Percentiles rank a stretch among this genome's conserved stretches.
These are phyloP conservation scores for Liparis tanakae DNA, from an alignment of 2,797 vertebrate genomes.

Conservation along the genomic window DNA sequence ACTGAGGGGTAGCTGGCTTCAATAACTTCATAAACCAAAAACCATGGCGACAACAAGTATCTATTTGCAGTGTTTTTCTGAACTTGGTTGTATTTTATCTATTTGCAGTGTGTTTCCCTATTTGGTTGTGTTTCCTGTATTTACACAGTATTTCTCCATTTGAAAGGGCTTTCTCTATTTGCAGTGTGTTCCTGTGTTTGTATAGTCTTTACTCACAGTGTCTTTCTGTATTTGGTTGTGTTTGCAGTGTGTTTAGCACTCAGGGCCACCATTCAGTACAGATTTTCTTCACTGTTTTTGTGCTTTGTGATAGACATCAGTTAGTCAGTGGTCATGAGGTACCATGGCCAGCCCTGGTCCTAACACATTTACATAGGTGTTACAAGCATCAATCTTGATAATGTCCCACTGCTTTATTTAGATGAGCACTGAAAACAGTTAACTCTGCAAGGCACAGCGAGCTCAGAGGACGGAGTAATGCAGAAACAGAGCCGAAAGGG, in stretches of 20 bases:
- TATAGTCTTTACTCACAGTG: not conserved
- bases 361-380: conserved; percentile 23
- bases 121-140: not conserved
- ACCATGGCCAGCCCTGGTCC: not conserved
- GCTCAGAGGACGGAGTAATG: conserved; percentile 52
- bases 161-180: not conserved
- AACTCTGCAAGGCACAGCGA: conserved; percentile 45
- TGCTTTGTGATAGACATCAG: not conserved
- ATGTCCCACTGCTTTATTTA: conserved; percentile 25
- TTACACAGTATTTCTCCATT: not conserved
- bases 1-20: not conserved
- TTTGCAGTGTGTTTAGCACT: not conserved
- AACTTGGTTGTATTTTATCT: not conserved
- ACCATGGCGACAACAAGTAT: not conserved
- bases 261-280: not conserved
- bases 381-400: conserved; percentile 26
- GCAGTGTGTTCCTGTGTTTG: not conserved
- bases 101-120: not conserved
- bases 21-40: not conserved
- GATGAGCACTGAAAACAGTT: conserved; percentile 12
- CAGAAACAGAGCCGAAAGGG: conserved; percentile 67
- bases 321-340: not conserved
- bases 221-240: not conserved
- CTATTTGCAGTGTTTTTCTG: not conserved
- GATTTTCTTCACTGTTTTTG: not conserved